Conservation (phyloP, 2,888 invertebrate genomes). For the Ichneumoninae sp. region DNA sequence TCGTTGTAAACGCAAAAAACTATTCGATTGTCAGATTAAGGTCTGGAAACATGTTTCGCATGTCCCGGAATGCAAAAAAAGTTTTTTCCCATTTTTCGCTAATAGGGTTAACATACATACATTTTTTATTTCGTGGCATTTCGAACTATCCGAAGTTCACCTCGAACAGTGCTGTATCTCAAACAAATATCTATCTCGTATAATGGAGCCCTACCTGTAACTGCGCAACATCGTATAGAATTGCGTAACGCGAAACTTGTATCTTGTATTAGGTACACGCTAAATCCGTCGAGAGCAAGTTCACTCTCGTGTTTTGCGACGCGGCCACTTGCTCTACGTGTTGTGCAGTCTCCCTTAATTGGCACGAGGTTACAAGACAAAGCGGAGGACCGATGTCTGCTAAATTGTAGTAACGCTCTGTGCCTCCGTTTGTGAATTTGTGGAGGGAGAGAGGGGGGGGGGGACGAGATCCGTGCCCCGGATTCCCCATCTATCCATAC, state of each 20-base stretch:
- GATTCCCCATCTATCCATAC: slow-evolving; percentile 10
- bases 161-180: neutral
- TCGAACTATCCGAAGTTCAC: neutral
- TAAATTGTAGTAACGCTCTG: slow-evolving; percentile 33
- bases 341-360: slow-evolving; percentile 48
- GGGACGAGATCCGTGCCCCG: neutral
- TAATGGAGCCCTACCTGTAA: neutral
- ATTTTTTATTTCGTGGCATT: neutral
- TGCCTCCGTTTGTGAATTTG: slow-evolving; percentile 23
- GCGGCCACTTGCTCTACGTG: slow-evolving; percentile 18
- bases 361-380: slow-evolving; percentile 54
- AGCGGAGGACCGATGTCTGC: slow-evolving; percentile 38
- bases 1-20: too few species aligned
- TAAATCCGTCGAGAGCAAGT: slow-evolving; percentile 26
- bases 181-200: slow-evolving; percentile 2
- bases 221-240: neutral
- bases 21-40: too few species aligned
- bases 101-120: too few species aligned
- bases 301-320: slow-evolving; percentile 23
- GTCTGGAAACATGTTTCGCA: too few species aligned
- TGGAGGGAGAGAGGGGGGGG: neutral
- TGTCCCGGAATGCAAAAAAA: too few species aligned
- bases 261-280: slow-evolving; percentile 2
- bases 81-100: too few species aligned
- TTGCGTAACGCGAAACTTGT: slow-evolving; percentile 1